phyloP scores from a whole-genome alignment of 2,888 invertebrate genomes.

The Eristalis arbustorum region DNA sequence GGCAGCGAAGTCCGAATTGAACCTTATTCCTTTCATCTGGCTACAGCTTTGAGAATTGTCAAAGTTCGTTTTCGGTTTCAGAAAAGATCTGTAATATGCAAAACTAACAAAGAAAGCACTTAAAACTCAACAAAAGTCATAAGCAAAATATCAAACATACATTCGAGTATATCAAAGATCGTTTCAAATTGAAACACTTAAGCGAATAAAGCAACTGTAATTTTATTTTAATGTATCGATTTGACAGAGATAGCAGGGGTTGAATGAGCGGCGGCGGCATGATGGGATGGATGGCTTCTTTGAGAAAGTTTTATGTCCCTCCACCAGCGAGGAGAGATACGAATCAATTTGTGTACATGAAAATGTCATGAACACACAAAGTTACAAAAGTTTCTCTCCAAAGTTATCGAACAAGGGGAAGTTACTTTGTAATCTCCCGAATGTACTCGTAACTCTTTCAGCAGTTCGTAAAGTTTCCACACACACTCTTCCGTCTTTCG shows the following conservation, averaged over 20 bases:
- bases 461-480: neutral
- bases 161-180: constrained; percentile 15
- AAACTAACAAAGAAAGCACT: neutral
- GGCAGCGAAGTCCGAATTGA: neutral
- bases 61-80: constrained; percentile 61
- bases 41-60: constrained; percentile 40
- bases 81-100: constrained; percentile 12
- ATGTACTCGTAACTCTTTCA: neutral
- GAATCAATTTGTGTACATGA: neutral
- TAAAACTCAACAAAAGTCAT: constrained; percentile 16
- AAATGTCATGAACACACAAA: neutral
- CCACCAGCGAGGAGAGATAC: neutral
- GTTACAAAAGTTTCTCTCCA: neutral
- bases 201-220: constrained; percentile 5
- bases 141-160: constrained; percentile 8
- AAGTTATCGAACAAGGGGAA: neutral
- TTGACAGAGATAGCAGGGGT: neutral
- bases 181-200: constrained; percentile 68
- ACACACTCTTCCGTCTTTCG: neutral
- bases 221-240: neutral
- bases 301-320: neutral
- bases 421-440: neutral
- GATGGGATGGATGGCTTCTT: neutral
- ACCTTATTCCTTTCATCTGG: constrained; percentile 19
- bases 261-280: neutral